Evolutionary conservation across 2,888 invertebrate species (phyloP).

Genomic region (Drosophila stalkeri): DNA sequence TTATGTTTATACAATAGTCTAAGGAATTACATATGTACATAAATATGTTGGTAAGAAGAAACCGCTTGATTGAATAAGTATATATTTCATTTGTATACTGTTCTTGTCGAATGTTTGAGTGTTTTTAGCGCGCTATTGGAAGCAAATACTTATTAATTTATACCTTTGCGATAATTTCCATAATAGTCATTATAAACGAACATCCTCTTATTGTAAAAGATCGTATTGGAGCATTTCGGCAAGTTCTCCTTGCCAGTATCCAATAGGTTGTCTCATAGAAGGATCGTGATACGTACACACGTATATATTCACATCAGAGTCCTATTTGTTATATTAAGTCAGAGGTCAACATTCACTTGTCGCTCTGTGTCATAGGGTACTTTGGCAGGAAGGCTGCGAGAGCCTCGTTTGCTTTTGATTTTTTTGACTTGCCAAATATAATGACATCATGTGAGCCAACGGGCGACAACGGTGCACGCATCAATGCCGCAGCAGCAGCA

Average conservation of each 20-base stretch:
- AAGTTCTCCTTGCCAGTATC: too few relatives aligned
- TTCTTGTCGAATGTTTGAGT: too few relatives aligned
- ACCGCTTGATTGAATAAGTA: too few relatives aligned
- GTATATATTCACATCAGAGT: background rate
- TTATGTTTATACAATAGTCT: background rate
- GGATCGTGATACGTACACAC: background rate
- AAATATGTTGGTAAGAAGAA: background rate
- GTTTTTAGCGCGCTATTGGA: too few relatives aligned
- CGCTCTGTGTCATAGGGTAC: slow-evolving; percentile 18
- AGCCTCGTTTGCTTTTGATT: slow-evolving; percentile 9
- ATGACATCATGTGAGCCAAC: slow-evolving; percentile 72
- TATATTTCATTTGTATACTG: too few relatives aligned
- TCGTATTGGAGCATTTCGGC: background rate
- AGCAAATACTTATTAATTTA: too few relatives aligned
- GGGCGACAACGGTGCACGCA: slow-evolving; percentile 36
- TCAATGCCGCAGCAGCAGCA: slow-evolving; percentile 35
- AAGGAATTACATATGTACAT: background rate
- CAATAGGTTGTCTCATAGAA: background rate
- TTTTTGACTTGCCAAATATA: slow-evolving; percentile 53
- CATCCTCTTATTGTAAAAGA: background rate
- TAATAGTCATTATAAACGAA: background rate
- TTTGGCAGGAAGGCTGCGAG: slow-evolving; percentile 18
- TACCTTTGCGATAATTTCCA: background rate
- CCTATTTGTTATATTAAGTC: background rate
- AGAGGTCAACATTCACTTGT: slow-evolving; percentile 4